phyloP scores from a whole-genome alignment of 2,113 vertebrate species.

The Leucoraja erinaceus region DNA sequence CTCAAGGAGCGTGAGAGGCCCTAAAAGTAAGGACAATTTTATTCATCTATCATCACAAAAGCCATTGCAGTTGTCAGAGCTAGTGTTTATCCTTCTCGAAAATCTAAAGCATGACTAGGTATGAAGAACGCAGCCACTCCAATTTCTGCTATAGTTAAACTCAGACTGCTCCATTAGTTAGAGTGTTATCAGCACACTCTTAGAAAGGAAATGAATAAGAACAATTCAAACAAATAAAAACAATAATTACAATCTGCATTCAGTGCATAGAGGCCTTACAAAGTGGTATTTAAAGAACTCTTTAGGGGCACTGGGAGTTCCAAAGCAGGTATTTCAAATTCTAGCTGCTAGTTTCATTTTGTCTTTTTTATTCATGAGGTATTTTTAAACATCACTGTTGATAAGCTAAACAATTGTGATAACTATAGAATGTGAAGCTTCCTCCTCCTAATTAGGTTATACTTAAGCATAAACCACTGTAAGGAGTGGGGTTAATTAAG shows the following conservation, averaged over 20 bases:
- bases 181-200: neutral
- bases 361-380: neutral
- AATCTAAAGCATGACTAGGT: neutral
- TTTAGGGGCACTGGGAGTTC: neutral
- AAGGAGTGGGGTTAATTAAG: neutral
- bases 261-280: too few species aligned
- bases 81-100: neutral
- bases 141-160: neutral
- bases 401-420: constrained; percentile 2
- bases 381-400: neutral
- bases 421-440: neutral
- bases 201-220: neutral
- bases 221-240: too few species aligned
- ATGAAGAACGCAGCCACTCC: neutral
- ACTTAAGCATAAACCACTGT: neutral
- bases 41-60: neutral
- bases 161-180: neutral
- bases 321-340: neutral
- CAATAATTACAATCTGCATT: neutral
- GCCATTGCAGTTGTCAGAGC: neutral
- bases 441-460: too few species aligned
- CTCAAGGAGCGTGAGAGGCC: neutral
- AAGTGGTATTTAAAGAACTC: neutral
- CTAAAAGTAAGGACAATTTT: neutral
- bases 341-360: neutral